phyloP scores from a whole-genome alignment of 2,888 invertebrate genomes.

The Lasioglossum oenotherae region DNA sequence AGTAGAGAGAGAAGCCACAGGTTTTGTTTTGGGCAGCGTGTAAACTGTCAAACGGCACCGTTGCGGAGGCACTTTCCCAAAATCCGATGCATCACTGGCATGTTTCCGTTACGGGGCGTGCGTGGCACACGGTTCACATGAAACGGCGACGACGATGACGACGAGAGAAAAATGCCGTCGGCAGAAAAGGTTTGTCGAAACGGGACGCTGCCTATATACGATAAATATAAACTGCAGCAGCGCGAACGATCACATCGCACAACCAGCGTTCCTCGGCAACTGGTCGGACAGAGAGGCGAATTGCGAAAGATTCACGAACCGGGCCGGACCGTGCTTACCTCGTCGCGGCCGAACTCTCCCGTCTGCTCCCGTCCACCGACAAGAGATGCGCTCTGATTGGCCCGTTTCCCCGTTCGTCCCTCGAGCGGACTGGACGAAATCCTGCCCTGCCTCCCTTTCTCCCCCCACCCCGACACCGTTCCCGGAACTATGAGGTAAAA shows the following conservation, averaged over 20 bases:
- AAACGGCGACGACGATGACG: not conserved
- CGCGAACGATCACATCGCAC: slow-evolving; percentile 35
- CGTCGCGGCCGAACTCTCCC: slow-evolving; percentile 59
- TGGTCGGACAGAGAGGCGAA: slow-evolving; percentile 68
- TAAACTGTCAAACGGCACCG: slow-evolving; percentile 57
- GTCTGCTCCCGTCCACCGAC: slow-evolving; percentile 55
- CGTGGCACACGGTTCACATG: not conserved
- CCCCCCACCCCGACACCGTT: not conserved
- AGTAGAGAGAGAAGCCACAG: not conserved
- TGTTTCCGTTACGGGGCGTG: slow-evolving; percentile 8
- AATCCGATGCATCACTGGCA: slow-evolving; percentile 32
- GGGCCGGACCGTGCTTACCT: slow-evolving; percentile 42
- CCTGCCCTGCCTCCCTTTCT: slow-evolving; percentile 21
- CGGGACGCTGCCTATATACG: slow-evolving; percentile 57
- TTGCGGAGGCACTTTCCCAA: slow-evolving; percentile 12
- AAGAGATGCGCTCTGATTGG: slow-evolving; percentile 49
- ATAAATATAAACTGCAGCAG: slow-evolving; percentile 63
- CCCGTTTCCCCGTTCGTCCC: slow-evolving; percentile 46
- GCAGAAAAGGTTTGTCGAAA: not conserved
- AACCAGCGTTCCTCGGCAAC: slow-evolving; percentile 54
- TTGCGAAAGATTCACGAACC: slow-evolving; percentile 58
- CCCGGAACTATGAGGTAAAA: not conserved
- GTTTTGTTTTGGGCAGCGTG: slow-evolving; percentile 20
- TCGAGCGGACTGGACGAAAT: slow-evolving; percentile 46
- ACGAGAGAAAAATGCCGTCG: not conserved